Percentiles rank a stretch among this genome's conserved stretches.
Evolutionary conservation across 2,888 invertebrate species (phyloP).

Genomic region (Hyppa rectilinea): DNA sequence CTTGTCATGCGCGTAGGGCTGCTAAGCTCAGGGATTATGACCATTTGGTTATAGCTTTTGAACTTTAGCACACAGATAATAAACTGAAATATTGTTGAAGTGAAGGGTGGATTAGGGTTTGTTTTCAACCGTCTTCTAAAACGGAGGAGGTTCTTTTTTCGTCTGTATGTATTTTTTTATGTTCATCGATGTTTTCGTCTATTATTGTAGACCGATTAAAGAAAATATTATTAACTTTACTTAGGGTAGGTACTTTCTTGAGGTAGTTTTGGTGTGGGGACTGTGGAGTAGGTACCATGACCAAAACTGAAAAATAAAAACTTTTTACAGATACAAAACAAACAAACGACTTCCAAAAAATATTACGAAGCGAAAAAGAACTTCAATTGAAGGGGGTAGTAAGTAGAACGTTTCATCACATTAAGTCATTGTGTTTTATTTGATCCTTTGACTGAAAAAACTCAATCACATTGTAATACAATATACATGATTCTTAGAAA

Average conservation of each 20-base stretch:
- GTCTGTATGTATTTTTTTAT: too few species aligned
- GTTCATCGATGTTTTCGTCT: too few species aligned
- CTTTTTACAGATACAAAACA: too few species aligned
- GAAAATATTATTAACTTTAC: too few species aligned
- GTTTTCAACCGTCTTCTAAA: too few species aligned
- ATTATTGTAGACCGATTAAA: too few species aligned
- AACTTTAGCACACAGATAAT: constrained; percentile 44
- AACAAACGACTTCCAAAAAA: too few species aligned
- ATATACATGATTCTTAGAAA: background rate
- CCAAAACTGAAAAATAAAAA: background rate
- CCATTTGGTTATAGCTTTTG: constrained; percentile 51
- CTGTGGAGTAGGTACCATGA: too few species aligned
- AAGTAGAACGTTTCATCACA: background rate
- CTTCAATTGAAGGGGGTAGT: background rate
- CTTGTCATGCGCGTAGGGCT: constrained; percentile 78
- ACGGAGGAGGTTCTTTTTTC: too few species aligned
- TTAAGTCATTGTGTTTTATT: background rate
- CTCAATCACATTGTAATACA: background rate
- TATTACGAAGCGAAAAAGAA: too few species aligned
- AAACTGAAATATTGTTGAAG: constrained; percentile 15
- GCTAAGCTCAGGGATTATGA: constrained; percentile 64
- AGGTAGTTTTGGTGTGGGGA: too few species aligned
- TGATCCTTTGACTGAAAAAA: background rate
- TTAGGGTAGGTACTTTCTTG: too few species aligned
- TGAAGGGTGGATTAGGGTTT: constrained; percentile 3